Percentiles rank a stretch among this genome's conserved stretches.
Evolutionary conservation across 2,113 vertebrate genomes (phyloP).

Genomic region (Cavia porcellus): DNA sequence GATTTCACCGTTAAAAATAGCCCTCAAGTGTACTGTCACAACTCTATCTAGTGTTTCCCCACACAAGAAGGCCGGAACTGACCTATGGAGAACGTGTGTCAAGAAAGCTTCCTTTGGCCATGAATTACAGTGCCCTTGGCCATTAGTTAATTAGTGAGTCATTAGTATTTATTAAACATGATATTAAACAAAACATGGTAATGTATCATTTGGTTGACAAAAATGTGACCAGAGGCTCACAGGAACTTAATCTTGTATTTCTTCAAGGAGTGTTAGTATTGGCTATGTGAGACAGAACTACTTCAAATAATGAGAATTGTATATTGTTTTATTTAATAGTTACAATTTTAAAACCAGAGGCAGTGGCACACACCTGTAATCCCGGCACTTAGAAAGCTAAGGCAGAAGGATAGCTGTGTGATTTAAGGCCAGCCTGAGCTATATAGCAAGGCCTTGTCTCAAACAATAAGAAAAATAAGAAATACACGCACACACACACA

Average conservation of each 20-base stretch:
- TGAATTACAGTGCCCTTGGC: background rate
- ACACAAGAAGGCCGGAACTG: background rate
- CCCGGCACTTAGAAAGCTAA: background rate
- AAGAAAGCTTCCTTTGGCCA: background rate
- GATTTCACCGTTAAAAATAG: background rate
- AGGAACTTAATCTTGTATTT: background rate
- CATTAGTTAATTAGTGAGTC: background rate
- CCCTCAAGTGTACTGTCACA: background rate
- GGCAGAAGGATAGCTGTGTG: background rate
- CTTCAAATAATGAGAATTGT: background rate
- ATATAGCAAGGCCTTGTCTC: background rate
- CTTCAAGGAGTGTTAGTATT: background rate
- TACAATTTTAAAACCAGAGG: background rate
- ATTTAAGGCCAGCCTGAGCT: background rate
- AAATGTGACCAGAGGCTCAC: constrained; percentile 6
- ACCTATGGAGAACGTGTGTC: background rate
- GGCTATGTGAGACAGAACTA: background rate
- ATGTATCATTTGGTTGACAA: background rate
- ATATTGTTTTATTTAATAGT: background rate
- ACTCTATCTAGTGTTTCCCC: background rate
- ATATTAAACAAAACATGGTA: background rate
- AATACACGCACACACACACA: background rate
- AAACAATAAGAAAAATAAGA: background rate
- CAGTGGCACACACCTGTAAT: background rate
- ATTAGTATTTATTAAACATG: constrained; percentile 6